Evolutionary conservation across 2,797 vertebrate species (phyloP).

Genomic region (Phoxinus dragarum): DNA sequence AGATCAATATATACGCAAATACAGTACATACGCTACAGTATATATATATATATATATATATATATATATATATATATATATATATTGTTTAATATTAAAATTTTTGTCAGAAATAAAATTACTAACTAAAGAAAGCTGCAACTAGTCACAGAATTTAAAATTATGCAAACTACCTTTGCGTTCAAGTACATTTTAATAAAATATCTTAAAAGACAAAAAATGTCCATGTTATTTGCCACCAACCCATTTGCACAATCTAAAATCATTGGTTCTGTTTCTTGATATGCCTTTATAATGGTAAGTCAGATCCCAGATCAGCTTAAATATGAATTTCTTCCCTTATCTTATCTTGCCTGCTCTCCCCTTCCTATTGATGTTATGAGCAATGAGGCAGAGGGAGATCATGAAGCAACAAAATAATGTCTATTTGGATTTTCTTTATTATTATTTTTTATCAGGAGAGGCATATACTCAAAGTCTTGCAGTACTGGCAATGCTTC

Average conservation of each 20-base stretch:
- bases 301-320: not conserved
- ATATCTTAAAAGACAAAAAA: not conserved
- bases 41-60: too few species aligned
- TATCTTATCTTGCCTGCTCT: not conserved
- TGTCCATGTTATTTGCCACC: not conserved
- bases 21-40: too few species aligned
- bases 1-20: too few species aligned
- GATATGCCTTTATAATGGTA: not conserved
- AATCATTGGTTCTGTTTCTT: not conserved
- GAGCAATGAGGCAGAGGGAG: not conserved
- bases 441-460: not conserved
- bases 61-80: too few species aligned
- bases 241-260: not conserved
- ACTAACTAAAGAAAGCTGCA: too few species aligned
- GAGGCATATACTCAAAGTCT: not conserved
- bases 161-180: too few species aligned
- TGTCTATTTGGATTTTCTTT: not conserved
- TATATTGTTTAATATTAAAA: too few species aligned
- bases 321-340: not conserved
- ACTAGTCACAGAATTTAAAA: too few species aligned
- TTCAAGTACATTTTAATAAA: not conserved
- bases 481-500: not conserved
- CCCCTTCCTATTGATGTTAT: not conserved
- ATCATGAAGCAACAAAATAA: not conserved
- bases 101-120: too few species aligned